Base-by-base conservation (phyloP, 1,140 invertebrate species). In the Ptiloglossa arizonensis region DNA sequence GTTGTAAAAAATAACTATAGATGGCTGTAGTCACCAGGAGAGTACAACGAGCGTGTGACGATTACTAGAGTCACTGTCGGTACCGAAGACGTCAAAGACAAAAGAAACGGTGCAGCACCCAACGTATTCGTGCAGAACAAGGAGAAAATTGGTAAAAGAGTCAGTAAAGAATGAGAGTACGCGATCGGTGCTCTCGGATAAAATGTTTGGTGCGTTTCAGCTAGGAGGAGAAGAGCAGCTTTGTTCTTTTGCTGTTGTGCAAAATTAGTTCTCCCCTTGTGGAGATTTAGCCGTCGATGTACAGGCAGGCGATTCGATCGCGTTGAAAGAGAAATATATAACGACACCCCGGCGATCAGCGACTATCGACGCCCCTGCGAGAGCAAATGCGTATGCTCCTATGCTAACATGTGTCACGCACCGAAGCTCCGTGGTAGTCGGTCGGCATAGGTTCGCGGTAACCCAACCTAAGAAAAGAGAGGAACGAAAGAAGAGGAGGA, bases 391-490 rank as follows among this genome's bases (percentile, higher is more conserved):
- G 62, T n/a, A 8, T 46, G 29, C 22, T 76, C 32, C 48, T 24
- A 66, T 50, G 50, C 38, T 66, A 71, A 56, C 70, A 29, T 66
- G 57, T 41, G 80, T 81, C 56, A 79, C 79, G 59, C 74, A 50
- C 57, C 68, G 68, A 27, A 64, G 62, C 54, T 60, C 64, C 70
- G 68, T 73, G 60, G 63, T 59, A 76, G 57, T 48, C 72, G 74
- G 64, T 52, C 66, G 66, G 78, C 82, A 57, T 80, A 79, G 77
- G 70, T 83, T 84, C 56, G 70, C 56, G 35, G 82, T 80, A 80
- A 85, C 56, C 35, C 46, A 71, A 69, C 54, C 71, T 68, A 50
- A 13, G 32, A 46, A 41, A 69, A 24, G 35, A 60, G 29, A 35
- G 35, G 13, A 32, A 27, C 17, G 27, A 13, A n/a, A 11, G 29